A percentile compares a stretch with the other conserved stretches of the same genome.
Evolutionary conservation across 2,113 vertebrate genomes (phyloP).

Genomic region (Pseudolaguvia tuberculata): DNA sequence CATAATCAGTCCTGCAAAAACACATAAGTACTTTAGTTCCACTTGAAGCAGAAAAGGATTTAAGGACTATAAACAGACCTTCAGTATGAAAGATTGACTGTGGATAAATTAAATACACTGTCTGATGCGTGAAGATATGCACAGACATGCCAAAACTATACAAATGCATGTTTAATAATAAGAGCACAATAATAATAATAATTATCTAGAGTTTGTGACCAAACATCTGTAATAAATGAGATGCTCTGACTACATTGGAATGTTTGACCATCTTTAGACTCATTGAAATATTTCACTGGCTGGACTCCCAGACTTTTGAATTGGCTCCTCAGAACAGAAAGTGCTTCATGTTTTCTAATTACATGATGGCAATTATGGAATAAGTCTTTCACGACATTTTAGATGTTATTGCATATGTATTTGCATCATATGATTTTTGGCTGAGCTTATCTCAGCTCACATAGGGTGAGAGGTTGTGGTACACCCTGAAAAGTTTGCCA

Average conservation of each 20-base stretch:
- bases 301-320: neutral
- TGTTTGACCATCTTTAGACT: constrained; percentile 13
- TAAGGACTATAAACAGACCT: constrained; percentile 18
- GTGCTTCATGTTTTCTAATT: neutral
- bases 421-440: too few relatives aligned
- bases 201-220: neutral
- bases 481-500: too few relatives aligned
- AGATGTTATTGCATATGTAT: neutral
- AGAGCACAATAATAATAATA: neutral
- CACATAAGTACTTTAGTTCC: constrained; percentile 13
- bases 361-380: neutral
- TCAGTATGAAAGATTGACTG: neutral
- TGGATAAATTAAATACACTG: constrained; percentile 4
- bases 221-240: neutral
- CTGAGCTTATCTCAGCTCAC: too few relatives aligned
- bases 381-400: neutral
- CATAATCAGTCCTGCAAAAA: constrained; percentile 29
- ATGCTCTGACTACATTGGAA: neutral
- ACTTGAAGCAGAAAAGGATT: neutral
- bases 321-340: neutral
- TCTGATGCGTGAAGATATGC: constrained; percentile 15
- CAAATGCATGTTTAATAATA: neutral
- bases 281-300: constrained; percentile 33
- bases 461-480: too few relatives aligned
- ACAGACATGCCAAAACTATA: neutral